A percentile compares a stretch with the other conserved stretches of the same genome.
Conservation (phyloP, 2,113 vertebrate genomes). For the Pseudopodoces humilis region DNA sequence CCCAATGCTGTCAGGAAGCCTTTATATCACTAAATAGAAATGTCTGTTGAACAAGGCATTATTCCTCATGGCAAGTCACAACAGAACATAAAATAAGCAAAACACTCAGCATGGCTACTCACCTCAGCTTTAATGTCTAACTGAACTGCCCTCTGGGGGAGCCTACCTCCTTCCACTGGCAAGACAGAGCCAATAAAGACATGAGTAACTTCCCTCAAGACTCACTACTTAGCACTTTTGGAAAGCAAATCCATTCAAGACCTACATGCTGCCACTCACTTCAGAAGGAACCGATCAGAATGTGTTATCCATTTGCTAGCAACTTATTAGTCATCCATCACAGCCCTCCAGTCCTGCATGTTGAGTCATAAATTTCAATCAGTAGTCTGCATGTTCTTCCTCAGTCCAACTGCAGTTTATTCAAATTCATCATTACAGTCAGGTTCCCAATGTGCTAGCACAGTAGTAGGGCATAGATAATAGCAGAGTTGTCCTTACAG, state of each 20-base stretch:
- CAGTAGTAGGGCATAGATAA: neutral
- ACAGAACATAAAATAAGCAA: neutral
- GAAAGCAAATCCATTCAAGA: constrained; percentile 10
- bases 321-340: neutral
- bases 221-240: neutral
- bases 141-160: constrained; percentile 25
- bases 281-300: neutral
- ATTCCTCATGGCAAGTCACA: neutral
- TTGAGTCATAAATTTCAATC: constrained; percentile 28
- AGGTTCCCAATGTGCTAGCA: neutral
- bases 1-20: neutral
- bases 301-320: neutral
- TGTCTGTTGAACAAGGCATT: neutral
- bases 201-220: constrained; percentile 9
- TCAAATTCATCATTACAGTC: constrained; percentile 1
- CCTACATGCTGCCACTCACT: constrained; percentile 11
- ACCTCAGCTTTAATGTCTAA: neutral
- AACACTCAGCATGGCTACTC: neutral
- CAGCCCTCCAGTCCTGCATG: constrained; percentile 1
- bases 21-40: neutral
- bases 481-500: neutral
- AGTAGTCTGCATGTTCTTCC: neutral
- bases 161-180: neutral
- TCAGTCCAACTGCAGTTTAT: constrained; percentile 16
- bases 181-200: neutral